These are phyloP conservation scores for Aptenodytes forsteri DNA, from an alignment of 2,113 vertebrate genomes.

Conservation along the genomic window DNA sequence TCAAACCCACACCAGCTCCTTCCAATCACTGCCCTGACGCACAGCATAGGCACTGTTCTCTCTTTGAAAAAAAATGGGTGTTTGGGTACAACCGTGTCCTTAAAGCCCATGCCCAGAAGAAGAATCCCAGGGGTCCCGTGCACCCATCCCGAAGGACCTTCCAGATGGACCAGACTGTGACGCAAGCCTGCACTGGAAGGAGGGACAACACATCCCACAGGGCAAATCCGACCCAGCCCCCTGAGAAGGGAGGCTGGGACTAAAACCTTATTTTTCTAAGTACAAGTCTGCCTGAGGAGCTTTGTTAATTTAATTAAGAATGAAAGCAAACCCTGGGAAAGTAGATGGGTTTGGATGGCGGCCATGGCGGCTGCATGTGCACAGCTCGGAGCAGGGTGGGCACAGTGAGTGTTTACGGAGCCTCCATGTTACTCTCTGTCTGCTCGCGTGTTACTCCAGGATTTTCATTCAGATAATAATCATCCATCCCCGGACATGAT, in stretches of 20 bases:
- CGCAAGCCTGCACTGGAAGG: neutral
- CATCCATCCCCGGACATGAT: fast-evolving
- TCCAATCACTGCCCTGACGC: fast-evolving
- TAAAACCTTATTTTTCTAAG: neutral
- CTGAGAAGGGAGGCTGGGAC: neutral
- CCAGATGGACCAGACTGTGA: neutral
- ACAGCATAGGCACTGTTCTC: neutral
- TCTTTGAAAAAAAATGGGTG: neutral
- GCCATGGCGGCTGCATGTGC: fast-evolving
- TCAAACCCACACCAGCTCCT: neutral
- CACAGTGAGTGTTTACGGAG: neutral
- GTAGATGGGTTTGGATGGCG: fast-evolving
- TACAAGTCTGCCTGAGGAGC: neutral
- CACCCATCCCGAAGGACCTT: neutral
- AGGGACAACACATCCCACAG: neutral
- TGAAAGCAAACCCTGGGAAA: constrained; percentile 27
- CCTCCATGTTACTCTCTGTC: neutral
- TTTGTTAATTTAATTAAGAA: constrained; percentile 25
- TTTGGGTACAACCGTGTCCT: neutral
- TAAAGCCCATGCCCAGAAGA: neutral
- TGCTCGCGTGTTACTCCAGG: neutral
- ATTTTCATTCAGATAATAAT: neutral
- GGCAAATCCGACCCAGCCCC: neutral
- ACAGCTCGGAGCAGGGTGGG: neutral
- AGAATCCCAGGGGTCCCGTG: neutral